These are phyloP conservation scores for Epizoanthus scotinus DNA, from an alignment of 92 coral and sea anemone species.

Conservation along the genomic window DNA sequence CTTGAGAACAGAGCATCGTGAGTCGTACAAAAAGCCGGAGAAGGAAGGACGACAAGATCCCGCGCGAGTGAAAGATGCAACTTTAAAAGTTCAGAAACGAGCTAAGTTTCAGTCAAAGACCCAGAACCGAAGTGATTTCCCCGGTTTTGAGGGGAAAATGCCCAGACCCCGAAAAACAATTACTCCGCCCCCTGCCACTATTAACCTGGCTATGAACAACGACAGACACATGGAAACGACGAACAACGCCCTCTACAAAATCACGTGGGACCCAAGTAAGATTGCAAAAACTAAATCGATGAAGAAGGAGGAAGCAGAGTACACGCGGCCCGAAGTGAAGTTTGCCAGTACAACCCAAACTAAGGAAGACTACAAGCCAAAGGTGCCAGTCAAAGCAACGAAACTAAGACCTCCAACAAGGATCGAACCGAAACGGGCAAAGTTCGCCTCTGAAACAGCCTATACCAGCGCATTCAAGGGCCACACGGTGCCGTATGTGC, in stretches of 20 bases:
- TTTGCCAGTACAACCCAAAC: slow-evolving; percentile 87
- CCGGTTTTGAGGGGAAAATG: slow-evolving; percentile 86
- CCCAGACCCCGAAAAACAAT: slow-evolving; percentile 85
- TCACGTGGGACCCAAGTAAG: slow-evolving; percentile 90
- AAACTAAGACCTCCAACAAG: slow-evolving; percentile 78
- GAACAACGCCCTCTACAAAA: slow-evolving; percentile 76
- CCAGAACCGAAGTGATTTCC: slow-evolving; percentile 93
- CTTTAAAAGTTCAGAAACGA: slow-evolving; percentile 66
- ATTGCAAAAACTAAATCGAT: slow-evolving; percentile 69
- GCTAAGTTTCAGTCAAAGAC: slow-evolving; percentile 88
- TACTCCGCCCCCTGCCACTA: slow-evolving; percentile 90
- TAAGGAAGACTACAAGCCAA: slow-evolving; percentile 82
- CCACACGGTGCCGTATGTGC: slow-evolving; percentile 72
- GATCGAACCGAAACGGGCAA: slow-evolving; percentile 74
- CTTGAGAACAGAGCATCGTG: slow-evolving; percentile 77
- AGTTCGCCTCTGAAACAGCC: slow-evolving; percentile 84
- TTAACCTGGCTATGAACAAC: slow-evolving; percentile 85
- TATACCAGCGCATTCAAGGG: slow-evolving; percentile 84
- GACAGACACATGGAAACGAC: slow-evolving; percentile 82
- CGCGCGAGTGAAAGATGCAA: slow-evolving; percentile 58
- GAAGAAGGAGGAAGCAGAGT: slow-evolving; percentile 66
- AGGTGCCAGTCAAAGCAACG: slow-evolving; percentile 64
- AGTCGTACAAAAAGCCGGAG: slow-evolving; percentile 74
- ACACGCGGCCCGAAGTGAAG: slow-evolving; percentile 68
- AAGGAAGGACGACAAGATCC: slow-evolving; percentile 64